Conservation (phyloP, 2,113 vertebrate species). For the Rhinolophus ferrumequinum region DNA sequence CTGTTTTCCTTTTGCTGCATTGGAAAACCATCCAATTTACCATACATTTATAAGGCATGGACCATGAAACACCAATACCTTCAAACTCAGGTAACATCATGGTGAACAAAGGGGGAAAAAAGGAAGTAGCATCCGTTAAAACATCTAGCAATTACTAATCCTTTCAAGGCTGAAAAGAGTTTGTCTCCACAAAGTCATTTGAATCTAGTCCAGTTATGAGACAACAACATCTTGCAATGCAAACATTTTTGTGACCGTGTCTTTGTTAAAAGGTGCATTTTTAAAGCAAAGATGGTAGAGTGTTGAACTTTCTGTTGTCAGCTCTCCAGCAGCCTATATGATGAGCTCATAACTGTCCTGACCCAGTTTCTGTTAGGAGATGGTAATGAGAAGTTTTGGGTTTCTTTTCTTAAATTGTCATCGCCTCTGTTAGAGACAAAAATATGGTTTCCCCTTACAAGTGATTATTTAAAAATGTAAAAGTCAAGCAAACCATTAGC, state of each 20-base stretch:
- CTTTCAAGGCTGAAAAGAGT: slow-evolving; percentile 48
- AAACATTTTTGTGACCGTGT: slow-evolving; percentile 17
- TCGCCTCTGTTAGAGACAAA: slow-evolving; percentile 21
- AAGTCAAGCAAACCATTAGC: slow-evolving; percentile 57
- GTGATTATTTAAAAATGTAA: slow-evolving; percentile 50
- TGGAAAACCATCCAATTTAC: neutral
- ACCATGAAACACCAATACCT: neutral
- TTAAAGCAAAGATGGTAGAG: neutral
- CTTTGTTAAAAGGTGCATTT: neutral
- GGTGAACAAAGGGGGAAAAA: neutral
- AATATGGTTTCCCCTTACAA: slow-evolving; percentile 32
- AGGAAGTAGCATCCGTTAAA: neutral
- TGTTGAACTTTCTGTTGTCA: neutral
- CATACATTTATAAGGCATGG: neutral
- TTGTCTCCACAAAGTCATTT: neutral
- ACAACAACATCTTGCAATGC: neutral
- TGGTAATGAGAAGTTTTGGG: neutral
- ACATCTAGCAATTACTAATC: neutral
- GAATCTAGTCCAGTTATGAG: neutral
- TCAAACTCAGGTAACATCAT: neutral
- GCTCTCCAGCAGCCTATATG: neutral
- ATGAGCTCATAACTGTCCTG: neutral
- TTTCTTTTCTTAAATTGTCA: slow-evolving; percentile 39
- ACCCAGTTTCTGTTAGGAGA: neutral
- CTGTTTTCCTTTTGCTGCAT: slow-evolving; percentile 4